A percentile compares a stretch with the other conserved stretches of the same genome.
Conservation (phyloP, 2,797 vertebrate genomes). For the Percopsis omiscomaycus region DNA sequence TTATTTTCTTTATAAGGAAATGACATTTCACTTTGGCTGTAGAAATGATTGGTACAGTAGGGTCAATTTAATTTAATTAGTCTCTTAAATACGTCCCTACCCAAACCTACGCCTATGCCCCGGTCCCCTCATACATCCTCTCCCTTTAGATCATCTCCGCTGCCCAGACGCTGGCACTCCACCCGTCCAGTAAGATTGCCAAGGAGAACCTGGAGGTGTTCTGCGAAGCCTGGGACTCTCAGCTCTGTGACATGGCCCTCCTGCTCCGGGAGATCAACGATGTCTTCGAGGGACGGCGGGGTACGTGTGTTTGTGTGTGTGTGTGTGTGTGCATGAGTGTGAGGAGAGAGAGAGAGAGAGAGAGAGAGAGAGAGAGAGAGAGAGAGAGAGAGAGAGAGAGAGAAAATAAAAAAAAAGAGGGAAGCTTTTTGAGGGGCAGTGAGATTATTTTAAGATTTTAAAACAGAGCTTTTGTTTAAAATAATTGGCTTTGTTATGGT, state of each 20-base stretch:
- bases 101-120: neutral
- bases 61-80: no score
- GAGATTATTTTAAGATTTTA: no score
- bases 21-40: no score
- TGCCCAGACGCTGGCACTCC: slow-evolving; percentile 92
- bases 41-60: no score
- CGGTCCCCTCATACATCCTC: neutral
- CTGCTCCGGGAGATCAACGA: slow-evolving; percentile 93
- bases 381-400: no score
- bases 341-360: neutral
- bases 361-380: neutral
- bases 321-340: neutral
- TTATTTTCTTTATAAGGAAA: no score
- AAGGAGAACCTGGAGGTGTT: slow-evolving; percentile 99
- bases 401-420: no score
- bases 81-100: no score
- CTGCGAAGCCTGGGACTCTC: slow-evolving; percentile 98
- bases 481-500: no score
- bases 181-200: slow-evolving; percentile 97
- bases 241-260: slow-evolving; percentile 91
- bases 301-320: slow-evolving; percentile 61
- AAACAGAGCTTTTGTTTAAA: no score
- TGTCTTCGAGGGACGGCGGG: slow-evolving; percentile 93
- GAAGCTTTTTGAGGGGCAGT: no score
- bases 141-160: slow-evolving; percentile 92